phyloP scores from a whole-genome alignment of 2,888 invertebrate species.

The Macrostomum cliftonense region DNA sequence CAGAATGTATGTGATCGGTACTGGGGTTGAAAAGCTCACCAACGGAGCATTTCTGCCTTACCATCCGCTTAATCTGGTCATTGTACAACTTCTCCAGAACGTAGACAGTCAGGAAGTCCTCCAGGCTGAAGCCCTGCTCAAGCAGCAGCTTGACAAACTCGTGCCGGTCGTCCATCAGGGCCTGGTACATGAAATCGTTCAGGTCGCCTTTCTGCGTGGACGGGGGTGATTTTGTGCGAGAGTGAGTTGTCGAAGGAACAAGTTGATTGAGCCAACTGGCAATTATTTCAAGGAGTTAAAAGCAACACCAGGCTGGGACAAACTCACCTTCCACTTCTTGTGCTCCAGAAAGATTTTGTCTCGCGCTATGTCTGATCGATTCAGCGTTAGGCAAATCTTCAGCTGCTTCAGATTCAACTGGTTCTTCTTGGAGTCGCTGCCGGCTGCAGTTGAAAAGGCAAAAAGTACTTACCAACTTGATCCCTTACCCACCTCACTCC shows the following conservation, averaged over 20 bases:
- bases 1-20: too few species aligned
- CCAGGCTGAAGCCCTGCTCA: conserved; percentile 31
- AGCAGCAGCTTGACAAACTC: conserved; percentile 34
- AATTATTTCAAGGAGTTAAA: too few species aligned
- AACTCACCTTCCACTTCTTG: conserved; percentile 24
- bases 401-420: conserved; percentile 27
- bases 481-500: too few species aligned
- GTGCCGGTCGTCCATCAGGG: conserved; percentile 26
- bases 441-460: conserved; percentile 2
- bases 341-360: conserved; percentile 36
- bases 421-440: conserved; percentile 3
- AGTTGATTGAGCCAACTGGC: too few species aligned
- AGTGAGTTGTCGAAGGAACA: too few species aligned
- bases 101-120: conserved; percentile 26
- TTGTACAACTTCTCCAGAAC: conserved; percentile 28
- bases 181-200: conserved; percentile 28
- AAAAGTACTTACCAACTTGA: too few species aligned
- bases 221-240: conserved; percentile 1
- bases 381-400: conserved; percentile 36
- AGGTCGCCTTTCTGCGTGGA: conserved; percentile 16
- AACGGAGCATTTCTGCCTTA: too few species aligned
- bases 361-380: conserved; percentile 37
- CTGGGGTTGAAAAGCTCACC: too few species aligned
- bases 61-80: conserved; percentile 12
- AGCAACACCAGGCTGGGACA: too few species aligned